Evolutionary conservation across 2,113 vertebrate genomes (phyloP), one percentile per base, ranked within the genome.

Genomic region (Arenaria interpres): DNA sequence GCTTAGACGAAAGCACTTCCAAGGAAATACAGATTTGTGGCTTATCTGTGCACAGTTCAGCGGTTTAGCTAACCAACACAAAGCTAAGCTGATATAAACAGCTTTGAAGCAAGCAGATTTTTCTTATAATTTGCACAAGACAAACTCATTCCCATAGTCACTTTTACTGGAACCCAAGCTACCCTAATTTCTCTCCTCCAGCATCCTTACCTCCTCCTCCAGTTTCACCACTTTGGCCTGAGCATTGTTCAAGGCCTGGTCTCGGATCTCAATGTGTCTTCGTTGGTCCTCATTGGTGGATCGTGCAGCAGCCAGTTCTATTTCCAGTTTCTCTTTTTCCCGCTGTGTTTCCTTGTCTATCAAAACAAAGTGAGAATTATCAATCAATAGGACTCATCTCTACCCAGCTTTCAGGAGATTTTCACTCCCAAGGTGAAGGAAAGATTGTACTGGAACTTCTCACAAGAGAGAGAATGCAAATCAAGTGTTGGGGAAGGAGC

Each of bases 191-290:
- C 27, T 63, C 46, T 43, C 39, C 76, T 32, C 85, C 33, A 57
- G 83, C 80, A 72, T 18, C 83, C 96, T 97, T 97, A 99, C 99
- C 99, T 99, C 99, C 96, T 99, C 99, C 96, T 99, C 99, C 95
- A 99, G 97, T 81, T 99, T 99, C 91, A 99, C 99, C 96, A 99
- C 99, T 95, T 99, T 99, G 92, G 99, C 99, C 96, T 99, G 99
- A 39, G 99, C 99, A 0, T 99, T 99, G 97, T 99, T 99, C 74
- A 99, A 95, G 13, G 99, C 99, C 97, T 99, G 99, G 97, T 99
- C 99, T 82, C 99, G 98, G 96, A 99, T 99, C 98, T 99, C 99
- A 1, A 99, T 99, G 98, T 99, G 99, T 89, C 99, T 98, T 50
- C 99, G 98, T 97, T 99, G 99, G 96, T 99, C 99, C 83, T 99